A percentile compares a stretch with the other conserved stretches of the same genome.
Evolutionary conservation across 2,797 vertebrate species (phyloP).

Genomic region (Cyprinella venusta): DNA sequence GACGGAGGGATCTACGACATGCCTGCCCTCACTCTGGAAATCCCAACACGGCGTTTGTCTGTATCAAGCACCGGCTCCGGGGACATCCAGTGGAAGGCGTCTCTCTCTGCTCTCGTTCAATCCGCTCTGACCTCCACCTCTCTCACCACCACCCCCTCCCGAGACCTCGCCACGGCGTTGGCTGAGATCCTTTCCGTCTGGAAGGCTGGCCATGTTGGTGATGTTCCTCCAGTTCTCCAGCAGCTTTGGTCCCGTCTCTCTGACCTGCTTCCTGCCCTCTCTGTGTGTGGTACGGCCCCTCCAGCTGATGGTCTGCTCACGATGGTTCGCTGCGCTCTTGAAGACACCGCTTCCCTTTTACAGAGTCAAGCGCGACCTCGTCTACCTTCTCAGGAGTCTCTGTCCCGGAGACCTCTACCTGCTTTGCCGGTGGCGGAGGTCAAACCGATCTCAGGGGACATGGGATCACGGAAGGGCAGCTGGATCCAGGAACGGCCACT

Average conservation of each 20-base stretch:
- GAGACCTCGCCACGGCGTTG: slow-evolving; percentile 77
- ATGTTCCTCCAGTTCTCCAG: slow-evolving; percentile 75
- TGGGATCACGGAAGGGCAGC: slow-evolving; percentile 88
- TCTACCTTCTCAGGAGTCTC: slow-evolving; percentile 87
- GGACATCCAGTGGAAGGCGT: slow-evolving; percentile 76
- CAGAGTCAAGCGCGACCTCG: slow-evolving; percentile 83
- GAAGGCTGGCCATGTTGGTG: slow-evolving; percentile 76
- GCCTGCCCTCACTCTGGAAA: slow-evolving; percentile 78
- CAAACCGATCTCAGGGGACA: slow-evolving; percentile 73
- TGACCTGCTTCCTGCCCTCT: slow-evolving; percentile 76
- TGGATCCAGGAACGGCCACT: slow-evolving; percentile 93
- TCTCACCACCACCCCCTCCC: slow-evolving; percentile 66
- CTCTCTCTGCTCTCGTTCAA: slow-evolving; percentile 75
- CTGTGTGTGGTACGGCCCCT: slow-evolving; percentile 68
- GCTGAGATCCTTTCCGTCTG: slow-evolving; percentile 80
- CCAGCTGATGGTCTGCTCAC: slow-evolving; percentile 74
- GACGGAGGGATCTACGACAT: slow-evolving; percentile 87
- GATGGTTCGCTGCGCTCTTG: slow-evolving; percentile 78
- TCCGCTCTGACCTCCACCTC: slow-evolving; percentile 68
- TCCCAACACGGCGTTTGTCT: slow-evolving; percentile 77
- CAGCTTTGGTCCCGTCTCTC: slow-evolving; percentile 78
- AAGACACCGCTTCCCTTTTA: slow-evolving; percentile 76
- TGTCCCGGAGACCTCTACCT: slow-evolving; percentile 88
- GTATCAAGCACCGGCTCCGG: slow-evolving; percentile 80
- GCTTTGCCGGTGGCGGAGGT: slow-evolving; percentile 83